Conservation (phyloP, 2,888 invertebrate genomes). For the Coronaproctus castanopsis region DNA sequence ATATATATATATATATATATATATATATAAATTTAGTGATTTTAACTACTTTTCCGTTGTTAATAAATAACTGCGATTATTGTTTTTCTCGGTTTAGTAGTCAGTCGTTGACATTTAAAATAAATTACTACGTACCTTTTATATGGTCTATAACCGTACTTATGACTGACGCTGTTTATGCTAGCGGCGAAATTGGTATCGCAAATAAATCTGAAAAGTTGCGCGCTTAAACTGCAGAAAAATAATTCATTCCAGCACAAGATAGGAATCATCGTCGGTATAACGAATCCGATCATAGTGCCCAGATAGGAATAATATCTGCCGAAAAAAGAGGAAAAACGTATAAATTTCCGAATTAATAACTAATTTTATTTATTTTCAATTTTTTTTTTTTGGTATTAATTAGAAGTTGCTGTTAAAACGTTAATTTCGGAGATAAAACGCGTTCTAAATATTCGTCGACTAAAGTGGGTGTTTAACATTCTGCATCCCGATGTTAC, state of each 20-base stretch:
- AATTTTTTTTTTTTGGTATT: not conserved
- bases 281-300: constrained; percentile 31
- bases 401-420: not conserved
- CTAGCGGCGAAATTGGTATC: constrained; percentile 72
- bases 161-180: constrained; percentile 72
- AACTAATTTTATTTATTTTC: not conserved
- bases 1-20: no score
- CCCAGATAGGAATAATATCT: not conserved
- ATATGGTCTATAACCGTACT: constrained; percentile 50
- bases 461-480: no score
- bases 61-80: no score
- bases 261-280: constrained; percentile 36
- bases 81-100: no score
- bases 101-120: no score
- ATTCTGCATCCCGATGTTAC: no score
- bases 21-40: no score
- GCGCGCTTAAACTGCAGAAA: constrained; percentile 29
- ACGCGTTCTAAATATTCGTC: not conserved
- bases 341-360: no score
- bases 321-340: no score
- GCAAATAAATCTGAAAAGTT: constrained; percentile 43
- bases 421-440: not conserved
- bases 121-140: constrained; percentile 50
- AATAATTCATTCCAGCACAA: constrained; percentile 35
- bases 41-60: no score